These are phyloP conservation scores for Platynereis dumerilii DNA, from an alignment of 2,888 invertebrate species.

Conservation along the genomic window DNA sequence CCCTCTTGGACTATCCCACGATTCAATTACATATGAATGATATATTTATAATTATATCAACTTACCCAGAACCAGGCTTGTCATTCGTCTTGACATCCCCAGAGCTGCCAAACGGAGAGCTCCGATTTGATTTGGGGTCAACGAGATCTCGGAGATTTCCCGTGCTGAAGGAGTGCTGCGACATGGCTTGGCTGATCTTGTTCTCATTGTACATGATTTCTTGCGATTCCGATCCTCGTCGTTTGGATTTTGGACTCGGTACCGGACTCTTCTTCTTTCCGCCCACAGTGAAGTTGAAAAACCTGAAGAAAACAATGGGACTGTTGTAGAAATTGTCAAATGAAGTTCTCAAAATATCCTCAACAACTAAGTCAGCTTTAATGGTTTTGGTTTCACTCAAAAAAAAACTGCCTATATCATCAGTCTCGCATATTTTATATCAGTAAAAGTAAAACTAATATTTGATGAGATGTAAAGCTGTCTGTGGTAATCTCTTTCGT, in stretches of 20 bases:
- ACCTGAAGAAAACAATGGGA: slow-evolving; percentile 67
- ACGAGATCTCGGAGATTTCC: slow-evolving; percentile 76
- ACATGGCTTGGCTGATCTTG: neutral
- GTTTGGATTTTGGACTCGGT: slow-evolving; percentile 59
- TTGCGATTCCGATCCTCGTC: slow-evolving; percentile 62
- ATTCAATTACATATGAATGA: too few species aligned
- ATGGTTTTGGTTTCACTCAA: too few species aligned
- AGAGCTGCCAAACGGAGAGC: slow-evolving; percentile 24
- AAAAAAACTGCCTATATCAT: too few species aligned
- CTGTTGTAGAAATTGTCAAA: too few species aligned
- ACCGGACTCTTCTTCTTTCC: slow-evolving; percentile 62
- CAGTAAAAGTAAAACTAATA: too few species aligned
- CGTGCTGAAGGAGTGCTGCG: slow-evolving; percentile 87
- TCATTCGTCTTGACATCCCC: slow-evolving; percentile 15
- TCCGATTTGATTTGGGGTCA: slow-evolving; percentile 63
- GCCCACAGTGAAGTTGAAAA: slow-evolving; percentile 82
- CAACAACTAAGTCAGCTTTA: too few species aligned
- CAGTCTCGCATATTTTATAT: too few species aligned
- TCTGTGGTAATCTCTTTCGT: too few species aligned
- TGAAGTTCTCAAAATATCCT: too few species aligned
- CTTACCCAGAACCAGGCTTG: slow-evolving; percentile 11
- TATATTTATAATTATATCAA: too few species aligned
- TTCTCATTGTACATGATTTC: slow-evolving; percentile 63
- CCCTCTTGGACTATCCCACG: too few species aligned
- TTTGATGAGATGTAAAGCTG: too few species aligned